Base-by-base conservation (phyloP, 2,888 invertebrate genomes). In the Cylloceria caligata region DNA sequence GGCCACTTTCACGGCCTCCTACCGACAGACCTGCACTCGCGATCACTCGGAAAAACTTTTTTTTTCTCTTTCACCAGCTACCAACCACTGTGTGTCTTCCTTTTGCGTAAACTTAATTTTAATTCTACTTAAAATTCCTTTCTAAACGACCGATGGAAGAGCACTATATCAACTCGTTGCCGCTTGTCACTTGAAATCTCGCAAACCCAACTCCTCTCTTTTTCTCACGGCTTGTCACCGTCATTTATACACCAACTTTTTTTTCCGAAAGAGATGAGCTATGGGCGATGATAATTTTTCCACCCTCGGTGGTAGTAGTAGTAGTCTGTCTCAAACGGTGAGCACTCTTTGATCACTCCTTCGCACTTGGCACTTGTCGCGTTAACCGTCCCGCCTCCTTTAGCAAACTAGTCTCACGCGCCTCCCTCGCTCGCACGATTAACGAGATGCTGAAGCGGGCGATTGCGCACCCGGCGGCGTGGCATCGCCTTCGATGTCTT, bases 401-500 rank as follows among this genome's bases (percentile, higher is more conserved):
- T 72, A 45, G 65, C 19, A 47, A 69, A 74, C 69, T 80, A 75
- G 80, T 60, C 71, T 36, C 69, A 27, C 67, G 68, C 67, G 67
- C 64, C 65, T 81, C 71, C 71, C 65, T 78, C 81, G 78, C 78
- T 80, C 60, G 45, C 34, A 60, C 79, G 81, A 52, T 68, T 69
- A 55, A 68, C 71, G 68, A 57, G 71, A 71, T 45, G 60, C 30
- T 69, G 64, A 39, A 65, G 65, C 27, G 16, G 71, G 73, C 88
- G 86, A 74, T 85, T 84, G 71, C 87, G 88, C 49, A 85, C 86
- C 82, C 88, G 87, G 79, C 84, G 87, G 77, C 89, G 86, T 86
- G 87, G 81, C 87, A 89, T 90, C 81, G 85, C 86, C 85, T 77
- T 60, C 9, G 36, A 64, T 36, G 4, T 34, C n/a, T 30, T 13